A percentile compares a stretch with the other conserved stretches of the same genome.
Evolutionary conservation across 2,113 vertebrate genomes (phyloP).

Genomic region (Rhinoderma darwinii): DNA sequence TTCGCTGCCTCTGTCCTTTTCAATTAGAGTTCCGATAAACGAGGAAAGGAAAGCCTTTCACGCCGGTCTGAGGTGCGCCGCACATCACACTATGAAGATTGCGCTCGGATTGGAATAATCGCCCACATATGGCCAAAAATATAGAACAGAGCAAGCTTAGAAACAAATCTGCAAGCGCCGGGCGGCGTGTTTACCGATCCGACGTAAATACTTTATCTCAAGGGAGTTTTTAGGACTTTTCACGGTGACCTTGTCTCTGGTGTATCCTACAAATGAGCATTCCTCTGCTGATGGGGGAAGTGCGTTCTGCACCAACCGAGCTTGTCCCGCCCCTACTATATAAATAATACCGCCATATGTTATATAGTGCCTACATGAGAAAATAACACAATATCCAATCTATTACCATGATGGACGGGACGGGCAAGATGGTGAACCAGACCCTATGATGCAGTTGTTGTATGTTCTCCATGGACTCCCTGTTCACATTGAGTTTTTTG

Average conservation of each 20-base stretch:
- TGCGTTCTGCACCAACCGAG: too few relatives aligned
- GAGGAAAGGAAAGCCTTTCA: conserved; percentile 17
- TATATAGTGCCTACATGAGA: too few relatives aligned
- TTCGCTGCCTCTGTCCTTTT: conserved; percentile 19
- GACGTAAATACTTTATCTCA: conserved; percentile 17
- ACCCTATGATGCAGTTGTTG: too few relatives aligned
- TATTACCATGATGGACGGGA: too few relatives aligned
- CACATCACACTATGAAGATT: conserved; percentile 27
- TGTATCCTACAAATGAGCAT: neutral
- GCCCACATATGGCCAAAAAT: conserved; percentile 36
- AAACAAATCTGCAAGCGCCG: neutral
- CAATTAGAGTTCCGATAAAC: neutral
- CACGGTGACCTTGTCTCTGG: neutral
- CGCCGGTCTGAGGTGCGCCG: conserved; percentile 5
- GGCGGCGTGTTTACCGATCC: conserved; percentile 10
- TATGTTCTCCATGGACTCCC: too few relatives aligned
- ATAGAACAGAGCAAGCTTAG: conserved; percentile 1
- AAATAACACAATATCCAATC: too few relatives aligned
- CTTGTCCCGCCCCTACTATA: too few relatives aligned
- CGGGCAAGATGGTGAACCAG: too few relatives aligned
- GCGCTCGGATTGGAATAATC: conserved; percentile 37
- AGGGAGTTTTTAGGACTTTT: conserved; percentile 25
- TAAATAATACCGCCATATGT: too few relatives aligned
- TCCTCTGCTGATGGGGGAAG: neutral
- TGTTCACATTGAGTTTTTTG: too few relatives aligned